Conservation (phyloP, 2,888 invertebrate species). For the Noctuana brunneofusca region DNA sequence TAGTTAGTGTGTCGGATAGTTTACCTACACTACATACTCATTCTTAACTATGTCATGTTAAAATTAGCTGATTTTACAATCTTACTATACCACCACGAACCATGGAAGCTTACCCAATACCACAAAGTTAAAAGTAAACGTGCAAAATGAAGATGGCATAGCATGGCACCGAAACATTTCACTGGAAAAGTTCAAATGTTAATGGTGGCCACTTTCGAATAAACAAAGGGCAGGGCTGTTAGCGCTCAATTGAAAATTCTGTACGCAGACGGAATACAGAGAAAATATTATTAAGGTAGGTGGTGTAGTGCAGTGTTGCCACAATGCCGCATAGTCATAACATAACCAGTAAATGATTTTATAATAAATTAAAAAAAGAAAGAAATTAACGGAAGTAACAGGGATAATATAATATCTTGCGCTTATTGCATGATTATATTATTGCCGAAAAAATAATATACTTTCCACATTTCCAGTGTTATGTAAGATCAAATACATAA, state of each 20-base stretch:
- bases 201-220: constrained; percentile 37
- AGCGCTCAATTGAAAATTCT: constrained; percentile 3
- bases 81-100: neutral
- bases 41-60: too few species aligned
- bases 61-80: too few species aligned
- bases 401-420: too few species aligned
- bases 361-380: too few species aligned
- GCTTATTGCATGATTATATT: too few species aligned
- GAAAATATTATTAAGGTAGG: constrained; percentile 20
- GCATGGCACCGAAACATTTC: constrained; percentile 27
- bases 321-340: neutral
- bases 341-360: too few species aligned
- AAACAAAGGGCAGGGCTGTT: constrained; percentile 33
- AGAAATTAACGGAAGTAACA: too few species aligned
- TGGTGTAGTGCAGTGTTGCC: neutral
- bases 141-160: constrained; percentile 25
- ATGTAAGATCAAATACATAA: too few species aligned
- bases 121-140: neutral
- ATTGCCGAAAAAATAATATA: too few species aligned
- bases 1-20: too few species aligned
- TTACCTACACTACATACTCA: too few species aligned
- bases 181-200: constrained; percentile 39
- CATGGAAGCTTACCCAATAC: constrained; percentile 1
- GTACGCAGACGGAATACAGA: neutral
- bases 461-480: too few species aligned